A percentile compares a stretch with the other conserved stretches of the same genome.
phyloP scores from a whole-genome alignment of 2,797 vertebrate species.

The Atherinosoma microstoma region DNA sequence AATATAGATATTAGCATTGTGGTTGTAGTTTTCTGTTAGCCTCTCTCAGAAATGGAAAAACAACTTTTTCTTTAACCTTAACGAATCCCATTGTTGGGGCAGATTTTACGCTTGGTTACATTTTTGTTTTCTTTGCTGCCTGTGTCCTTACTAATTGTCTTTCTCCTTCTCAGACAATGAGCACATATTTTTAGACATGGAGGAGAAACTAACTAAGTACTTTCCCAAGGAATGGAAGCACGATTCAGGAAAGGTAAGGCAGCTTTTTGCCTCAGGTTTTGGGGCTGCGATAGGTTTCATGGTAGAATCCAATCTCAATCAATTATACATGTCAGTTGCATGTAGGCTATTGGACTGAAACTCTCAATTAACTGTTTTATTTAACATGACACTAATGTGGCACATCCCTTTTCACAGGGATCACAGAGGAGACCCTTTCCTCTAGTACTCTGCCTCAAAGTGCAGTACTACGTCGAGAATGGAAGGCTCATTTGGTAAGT shows the following conservation, averaged over 20 bases:
- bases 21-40: slow-evolving; percentile 36
- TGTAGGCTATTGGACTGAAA: too few species aligned
- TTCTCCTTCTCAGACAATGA: slow-evolving; percentile 86
- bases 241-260: slow-evolving; percentile 81
- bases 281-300: background rate
- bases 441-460: slow-evolving; percentile 88
- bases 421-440: slow-evolving; percentile 82
- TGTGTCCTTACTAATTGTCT: slow-evolving; percentile 58
- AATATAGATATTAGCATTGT: slow-evolving; percentile 35
- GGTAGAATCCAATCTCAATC: slow-evolving; percentile 1
- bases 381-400: too few species aligned
- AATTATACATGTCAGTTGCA: slow-evolving; percentile 5
- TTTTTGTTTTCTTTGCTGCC: slow-evolving; percentile 73
- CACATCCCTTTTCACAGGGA: slow-evolving; percentile 71
- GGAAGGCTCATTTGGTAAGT: slow-evolving; percentile 89
- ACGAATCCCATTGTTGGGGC: slow-evolving; percentile 75
- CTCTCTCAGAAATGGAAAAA: slow-evolving; percentile 58
- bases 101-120: slow-evolving; percentile 73
- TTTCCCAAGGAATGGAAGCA: slow-evolving; percentile 91
- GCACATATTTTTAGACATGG: slow-evolving; percentile 91
- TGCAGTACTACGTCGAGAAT: slow-evolving; percentile 91
- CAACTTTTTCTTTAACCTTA: slow-evolving; percentile 56
- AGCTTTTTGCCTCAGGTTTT: background rate
- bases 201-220: slow-evolving; percentile 91
- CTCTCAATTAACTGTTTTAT: too few species aligned